phyloP scores from a whole-genome alignment of 2,797 vertebrate genomes.

The Erpetoichthys calabaricus region DNA sequence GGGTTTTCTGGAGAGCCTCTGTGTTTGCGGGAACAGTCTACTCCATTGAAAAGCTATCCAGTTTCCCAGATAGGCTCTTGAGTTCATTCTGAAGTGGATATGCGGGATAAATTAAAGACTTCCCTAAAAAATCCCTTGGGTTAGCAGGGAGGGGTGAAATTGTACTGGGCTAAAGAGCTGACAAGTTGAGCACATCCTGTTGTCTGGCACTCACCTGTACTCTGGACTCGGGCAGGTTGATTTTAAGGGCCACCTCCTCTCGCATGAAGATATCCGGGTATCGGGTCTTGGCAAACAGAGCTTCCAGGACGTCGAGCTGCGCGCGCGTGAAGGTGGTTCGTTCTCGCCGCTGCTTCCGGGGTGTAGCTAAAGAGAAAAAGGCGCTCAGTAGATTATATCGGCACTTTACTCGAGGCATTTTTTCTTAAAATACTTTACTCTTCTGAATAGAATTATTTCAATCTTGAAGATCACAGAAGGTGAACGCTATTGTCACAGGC shows the following conservation, averaged over 20 bases:
- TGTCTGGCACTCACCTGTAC: constrained; percentile 68
- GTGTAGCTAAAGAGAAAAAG: constrained; percentile 64
- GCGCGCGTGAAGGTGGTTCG: constrained; percentile 91
- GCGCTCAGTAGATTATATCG: constrained; percentile 10
- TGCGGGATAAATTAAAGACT: background rate
- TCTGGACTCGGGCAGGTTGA: constrained; percentile 89
- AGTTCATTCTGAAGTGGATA: background rate
- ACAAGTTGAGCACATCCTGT: background rate
- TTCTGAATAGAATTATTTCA: no score
- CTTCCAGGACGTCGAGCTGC: constrained; percentile 87
- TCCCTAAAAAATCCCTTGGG: background rate
- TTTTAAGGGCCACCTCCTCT: constrained; percentile 93
- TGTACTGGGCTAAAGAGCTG: background rate
- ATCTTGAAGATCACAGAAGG: no score
- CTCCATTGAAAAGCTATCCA: background rate
- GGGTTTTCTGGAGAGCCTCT: no score
- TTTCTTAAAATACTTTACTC: no score
- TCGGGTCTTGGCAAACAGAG: constrained; percentile 89
- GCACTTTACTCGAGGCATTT: background rate
- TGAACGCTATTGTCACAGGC: no score
- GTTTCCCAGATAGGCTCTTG: background rate
- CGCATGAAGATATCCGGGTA: constrained; percentile 98
- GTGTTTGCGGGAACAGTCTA: background rate
- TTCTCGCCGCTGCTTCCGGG: constrained; percentile 88
- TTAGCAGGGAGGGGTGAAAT: background rate